Base-by-base conservation (phyloP, 2,113 vertebrate genomes). In the Pyrgilauda ruficollis region DNA sequence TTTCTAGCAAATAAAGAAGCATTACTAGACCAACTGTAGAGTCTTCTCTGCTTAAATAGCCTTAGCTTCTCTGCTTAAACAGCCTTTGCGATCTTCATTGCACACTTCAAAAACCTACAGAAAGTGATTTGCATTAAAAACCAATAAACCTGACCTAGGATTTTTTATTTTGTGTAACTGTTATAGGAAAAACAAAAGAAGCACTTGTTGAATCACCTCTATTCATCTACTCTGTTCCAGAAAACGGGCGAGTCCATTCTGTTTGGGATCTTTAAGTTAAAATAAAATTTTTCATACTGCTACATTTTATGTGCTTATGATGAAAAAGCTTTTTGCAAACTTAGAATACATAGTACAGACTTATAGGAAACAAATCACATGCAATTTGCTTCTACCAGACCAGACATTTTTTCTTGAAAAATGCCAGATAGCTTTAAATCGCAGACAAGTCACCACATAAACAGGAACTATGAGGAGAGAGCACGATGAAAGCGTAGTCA, bases 21-120 rank as follows among this genome's bases (percentile, higher is more conserved):
- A 16, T 98, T 39, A 97, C 94, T 24, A 98, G 92, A 33, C 95
- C 97, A 47, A 98, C 94, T 94, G 98, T 97, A 69, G 98, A 96
- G 74, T 98, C 97, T 70, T 98, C 97, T 96, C 98, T 96, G 94
- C 82, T 98, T 66, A 98, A 88, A 61, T 44, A 97, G n/a, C 97
- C 96, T 90, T 98, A 37, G 37, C 97, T 70, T 98, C 97, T 96
- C 98, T 96, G 94, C 82, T 98, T 66, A 98, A 88, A 61, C 43
- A 97, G n/a, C 96, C 96, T 90, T 98, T 98, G 33, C 95, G 95
- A n/a, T 92, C 96, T 94, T 97, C 91, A 88, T 97, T 98, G 62
- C 96, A 98, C 0, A 5, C 92, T 82, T 96, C 79, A 95, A 98
- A 98, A 73, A 97, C 95, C 98, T 98, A 78, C 28, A 88, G 50